Evolutionary conservation across 37 sponge, comb jelly and placozoan genomes (phyloP).

Genomic region (Haliclona indistincta): DNA sequence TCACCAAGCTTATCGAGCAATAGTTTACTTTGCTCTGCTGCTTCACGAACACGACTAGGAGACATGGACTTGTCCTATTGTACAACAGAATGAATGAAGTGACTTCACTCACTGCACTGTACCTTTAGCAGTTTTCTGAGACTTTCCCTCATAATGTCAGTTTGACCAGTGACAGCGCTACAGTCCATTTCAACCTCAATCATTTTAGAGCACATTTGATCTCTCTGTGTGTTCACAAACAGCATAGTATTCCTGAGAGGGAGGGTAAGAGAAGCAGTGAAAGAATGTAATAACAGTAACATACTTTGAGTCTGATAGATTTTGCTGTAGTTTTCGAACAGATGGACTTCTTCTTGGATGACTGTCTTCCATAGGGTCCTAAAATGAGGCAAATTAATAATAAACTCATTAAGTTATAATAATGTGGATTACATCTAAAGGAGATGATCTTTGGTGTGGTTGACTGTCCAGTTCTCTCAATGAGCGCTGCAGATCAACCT

Average conservation of each 20-base stretch:
- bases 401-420: too few relatives aligned
- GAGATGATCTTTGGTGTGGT: too few relatives aligned
- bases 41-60: slow-evolving; percentile 9
- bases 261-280: background rate
- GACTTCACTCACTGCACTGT: background rate
- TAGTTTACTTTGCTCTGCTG: background rate
- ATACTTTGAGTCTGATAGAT: background rate
- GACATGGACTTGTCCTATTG: background rate
- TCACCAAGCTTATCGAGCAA: background rate
- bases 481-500: slow-evolving; percentile 14
- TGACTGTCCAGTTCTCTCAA: background rate
- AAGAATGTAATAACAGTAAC: background rate
- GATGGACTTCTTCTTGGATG: too few relatives aligned
- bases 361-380: too few relatives aligned
- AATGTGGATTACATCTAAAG: too few relatives aligned
- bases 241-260: background rate
- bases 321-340: too few relatives aligned
- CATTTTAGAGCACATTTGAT: slow-evolving; percentile 50
- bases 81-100: background rate
- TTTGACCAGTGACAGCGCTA: slow-evolving; percentile 36
- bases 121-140: slow-evolving; percentile 61
- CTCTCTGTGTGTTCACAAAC: slow-evolving; percentile 26
- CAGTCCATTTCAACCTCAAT: slow-evolving; percentile 66
- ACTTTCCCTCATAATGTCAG: slow-evolving; percentile 26
- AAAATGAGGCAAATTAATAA: too few relatives aligned